Evolutionary conservation across 2,888 invertebrate genomes (phyloP).

Genomic region (Chrysomela aeneicollis): DNA sequence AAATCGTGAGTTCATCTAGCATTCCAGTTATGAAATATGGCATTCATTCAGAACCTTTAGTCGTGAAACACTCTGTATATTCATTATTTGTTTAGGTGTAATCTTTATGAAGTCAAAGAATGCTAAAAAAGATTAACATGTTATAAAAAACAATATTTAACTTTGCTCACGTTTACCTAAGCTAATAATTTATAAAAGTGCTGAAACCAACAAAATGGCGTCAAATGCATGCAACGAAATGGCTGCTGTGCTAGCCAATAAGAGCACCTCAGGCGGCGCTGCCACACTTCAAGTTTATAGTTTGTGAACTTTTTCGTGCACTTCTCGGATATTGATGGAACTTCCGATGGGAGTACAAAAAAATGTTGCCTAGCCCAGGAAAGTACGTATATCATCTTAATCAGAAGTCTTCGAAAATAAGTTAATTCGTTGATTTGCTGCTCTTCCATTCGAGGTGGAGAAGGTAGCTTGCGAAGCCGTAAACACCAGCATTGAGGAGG

Average conservation of each 20-base stretch:
- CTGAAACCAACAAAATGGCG: not conserved
- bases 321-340: constrained; percentile 5
- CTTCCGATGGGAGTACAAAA: constrained; percentile 28
- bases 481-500: constrained; percentile 80
- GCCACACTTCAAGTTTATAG: not conserved
- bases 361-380: constrained; percentile 35
- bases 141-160: no score
- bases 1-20: no score
- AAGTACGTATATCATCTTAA: constrained; percentile 36
- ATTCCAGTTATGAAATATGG: no score
- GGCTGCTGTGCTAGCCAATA: not conserved
- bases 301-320: constrained; percentile 3
- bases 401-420: constrained; percentile 23
- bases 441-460: constrained; percentile 77
- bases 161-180: not conserved
- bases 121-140: no score
- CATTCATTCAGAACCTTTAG: no score
- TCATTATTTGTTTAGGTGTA: no score
- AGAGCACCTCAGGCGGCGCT: not conserved
- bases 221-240: not conserved
- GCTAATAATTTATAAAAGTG: not conserved
- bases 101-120: no score
- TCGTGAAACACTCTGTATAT: no score
- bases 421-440: constrained; percentile 55
- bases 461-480: constrained; percentile 79